phyloP scores from a whole-genome alignment of 2,113 vertebrate species.

The Rhodinocichla rosea region DNA sequence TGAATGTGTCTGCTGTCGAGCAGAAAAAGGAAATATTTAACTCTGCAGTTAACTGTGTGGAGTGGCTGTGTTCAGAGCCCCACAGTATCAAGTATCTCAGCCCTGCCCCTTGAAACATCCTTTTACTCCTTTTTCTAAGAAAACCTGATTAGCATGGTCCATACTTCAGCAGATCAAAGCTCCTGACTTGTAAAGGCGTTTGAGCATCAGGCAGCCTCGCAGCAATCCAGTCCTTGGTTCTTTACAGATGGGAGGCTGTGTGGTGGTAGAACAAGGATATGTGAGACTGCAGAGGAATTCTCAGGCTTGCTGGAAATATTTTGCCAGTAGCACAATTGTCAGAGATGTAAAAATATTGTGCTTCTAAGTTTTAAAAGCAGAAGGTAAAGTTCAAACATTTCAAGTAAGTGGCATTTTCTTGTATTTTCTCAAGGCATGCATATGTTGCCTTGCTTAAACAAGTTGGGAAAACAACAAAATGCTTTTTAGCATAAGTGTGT shows the following conservation, averaged over 20 bases:
- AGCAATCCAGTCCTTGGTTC: background rate
- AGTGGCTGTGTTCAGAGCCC: background rate
- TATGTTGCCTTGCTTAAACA: slow-evolving; percentile 55
- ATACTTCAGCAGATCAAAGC: background rate
- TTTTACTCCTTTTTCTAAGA: background rate
- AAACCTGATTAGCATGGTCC: background rate
- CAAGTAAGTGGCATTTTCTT: slow-evolving; percentile 60
- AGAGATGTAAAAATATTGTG: background rate
- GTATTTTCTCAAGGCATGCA: slow-evolving; percentile 48
- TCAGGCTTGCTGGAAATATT: background rate
- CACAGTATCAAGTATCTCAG: background rate
- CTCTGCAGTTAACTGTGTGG: too few species aligned
- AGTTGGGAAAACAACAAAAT: slow-evolving; percentile 54
- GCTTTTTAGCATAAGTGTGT: background rate
- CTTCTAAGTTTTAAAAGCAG: slow-evolving; percentile 22
- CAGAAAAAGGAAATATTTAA: too few species aligned
- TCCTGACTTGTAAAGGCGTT: background rate
- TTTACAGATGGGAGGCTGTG: background rate
- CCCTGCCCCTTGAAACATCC: background rate
- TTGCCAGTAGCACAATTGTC: background rate
- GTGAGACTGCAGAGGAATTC: background rate
- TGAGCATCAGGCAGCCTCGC: background rate
- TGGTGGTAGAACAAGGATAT: background rate
- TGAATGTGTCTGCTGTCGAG: too few species aligned
- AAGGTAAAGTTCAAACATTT: slow-evolving; percentile 64